Evolutionary conservation across 2,113 vertebrate species (phyloP).

Genomic region (Sclerurus mexicanus): DNA sequence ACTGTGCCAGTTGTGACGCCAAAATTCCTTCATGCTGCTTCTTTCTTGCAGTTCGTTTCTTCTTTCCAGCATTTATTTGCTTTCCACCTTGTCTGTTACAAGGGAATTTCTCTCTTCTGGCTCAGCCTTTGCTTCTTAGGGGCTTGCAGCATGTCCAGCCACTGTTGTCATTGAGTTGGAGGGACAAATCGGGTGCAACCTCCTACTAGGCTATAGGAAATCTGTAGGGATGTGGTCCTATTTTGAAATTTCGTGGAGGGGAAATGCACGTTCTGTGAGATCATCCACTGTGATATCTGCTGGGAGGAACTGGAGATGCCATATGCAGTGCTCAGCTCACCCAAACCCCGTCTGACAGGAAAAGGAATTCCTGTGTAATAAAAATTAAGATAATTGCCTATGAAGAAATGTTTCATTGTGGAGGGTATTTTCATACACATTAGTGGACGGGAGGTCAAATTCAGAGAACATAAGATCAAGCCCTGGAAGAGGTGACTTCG

Average conservation of each 20-base stretch:
- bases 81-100: not conserved
- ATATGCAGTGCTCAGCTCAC: not conserved
- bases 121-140: not conserved
- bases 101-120: not conserved
- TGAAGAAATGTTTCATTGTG: conserved; percentile 22
- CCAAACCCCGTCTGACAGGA: conserved; percentile 6
- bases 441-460: conserved; percentile 23
- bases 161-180: not conserved
- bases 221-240: not conserved
- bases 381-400: conserved; percentile 60
- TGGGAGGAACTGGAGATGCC: conserved; percentile 21
- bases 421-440: conserved; percentile 12
- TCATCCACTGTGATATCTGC: not conserved
- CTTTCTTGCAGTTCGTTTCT: not conserved
- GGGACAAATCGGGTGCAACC: not conserved
- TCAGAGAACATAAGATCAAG: conserved; percentile 45
- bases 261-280: conserved; percentile 48
- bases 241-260: not conserved
- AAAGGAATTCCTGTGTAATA: conserved; percentile 70
- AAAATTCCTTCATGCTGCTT: not conserved
- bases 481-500: not conserved
- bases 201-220: not conserved
- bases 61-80: not conserved
- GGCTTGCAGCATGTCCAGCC: not conserved
- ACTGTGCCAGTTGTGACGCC: not conserved